Conservation (phyloP, 2,888 invertebrate species). For the Eupithecia subumbrata region DNA sequence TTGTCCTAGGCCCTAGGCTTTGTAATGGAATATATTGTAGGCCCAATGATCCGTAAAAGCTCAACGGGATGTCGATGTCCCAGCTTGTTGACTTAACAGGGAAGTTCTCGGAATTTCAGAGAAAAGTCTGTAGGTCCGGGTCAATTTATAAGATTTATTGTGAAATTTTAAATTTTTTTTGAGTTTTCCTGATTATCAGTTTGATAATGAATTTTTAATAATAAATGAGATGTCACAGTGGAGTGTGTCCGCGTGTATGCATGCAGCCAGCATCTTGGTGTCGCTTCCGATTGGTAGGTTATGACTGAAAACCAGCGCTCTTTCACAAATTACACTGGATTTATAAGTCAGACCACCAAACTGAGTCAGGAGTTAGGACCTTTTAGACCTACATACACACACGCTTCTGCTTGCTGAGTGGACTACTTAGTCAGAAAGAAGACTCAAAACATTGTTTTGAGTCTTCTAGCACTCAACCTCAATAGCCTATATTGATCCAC, state of each 20-base stretch:
- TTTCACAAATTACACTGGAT: too few species aligned
- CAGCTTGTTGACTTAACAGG: slow-evolving; percentile 1
- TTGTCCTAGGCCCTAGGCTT: slow-evolving; percentile 7
- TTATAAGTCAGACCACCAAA: too few species aligned
- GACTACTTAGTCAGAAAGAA: too few species aligned
- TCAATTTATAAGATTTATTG: not conserved
- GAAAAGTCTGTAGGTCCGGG: not conserved
- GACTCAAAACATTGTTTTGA: too few species aligned
- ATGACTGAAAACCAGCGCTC: too few species aligned
- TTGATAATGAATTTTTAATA: not conserved
- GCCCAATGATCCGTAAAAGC: not conserved
- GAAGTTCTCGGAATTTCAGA: not conserved
- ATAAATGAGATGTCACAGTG: not conserved
- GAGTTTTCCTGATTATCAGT: not conserved
- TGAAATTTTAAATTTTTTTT: not conserved
- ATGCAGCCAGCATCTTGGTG: not conserved
- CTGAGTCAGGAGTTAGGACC: too few species aligned
- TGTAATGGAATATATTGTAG: slow-evolving; percentile 4
- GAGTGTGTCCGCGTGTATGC: not conserved
- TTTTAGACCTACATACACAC: too few species aligned
- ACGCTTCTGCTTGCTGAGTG: too few species aligned
- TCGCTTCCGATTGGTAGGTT: not conserved
- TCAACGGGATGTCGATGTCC: not conserved
- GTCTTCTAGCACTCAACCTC: too few species aligned
- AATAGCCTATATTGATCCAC: too few species aligned